Percentiles rank a stretch among this genome's conserved stretches.
These are phyloP conservation scores for Lucifuga dentata DNA, from an alignment of 2,113 vertebrate species.

Conservation along the genomic window DNA sequence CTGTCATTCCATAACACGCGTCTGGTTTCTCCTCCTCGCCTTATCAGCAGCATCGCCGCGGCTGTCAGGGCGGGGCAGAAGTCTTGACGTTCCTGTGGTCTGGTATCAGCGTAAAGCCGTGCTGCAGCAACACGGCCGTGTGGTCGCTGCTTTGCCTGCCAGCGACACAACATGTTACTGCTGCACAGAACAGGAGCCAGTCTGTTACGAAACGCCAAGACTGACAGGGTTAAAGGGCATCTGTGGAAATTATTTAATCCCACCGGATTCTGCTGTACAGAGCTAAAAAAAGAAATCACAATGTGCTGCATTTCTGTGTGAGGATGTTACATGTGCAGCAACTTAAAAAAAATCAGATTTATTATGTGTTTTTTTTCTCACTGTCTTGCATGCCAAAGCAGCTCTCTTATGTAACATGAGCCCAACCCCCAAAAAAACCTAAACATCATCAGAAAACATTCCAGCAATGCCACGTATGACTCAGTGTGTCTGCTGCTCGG, in stretches of 20 bases:
- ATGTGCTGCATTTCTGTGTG: neutral
- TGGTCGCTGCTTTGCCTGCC: conserved; percentile 51
- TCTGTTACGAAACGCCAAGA: conserved; percentile 39
- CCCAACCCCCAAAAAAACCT: conserved; percentile 39
- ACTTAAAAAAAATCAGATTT: neutral
- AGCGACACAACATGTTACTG: conserved; percentile 55
- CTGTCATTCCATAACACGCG: conserved; percentile 16
- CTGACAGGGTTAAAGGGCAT: neutral
- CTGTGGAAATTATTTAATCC: conserved; percentile 1
- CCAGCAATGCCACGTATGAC: conserved; percentile 74
- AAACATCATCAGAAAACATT: conserved; percentile 73
- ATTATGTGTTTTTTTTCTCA: neutral
- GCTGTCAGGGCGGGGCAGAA: conserved; percentile 50
- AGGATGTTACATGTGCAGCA: no score
- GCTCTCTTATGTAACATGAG: conserved; percentile 52
- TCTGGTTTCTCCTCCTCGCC: conserved; percentile 22
- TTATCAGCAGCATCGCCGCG: conserved; percentile 48
- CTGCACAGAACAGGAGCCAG: conserved; percentile 36
- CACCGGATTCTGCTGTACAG: conserved; percentile 5
- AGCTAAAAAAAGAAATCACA: conserved; percentile 1
- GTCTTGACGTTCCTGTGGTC: conserved; percentile 51
- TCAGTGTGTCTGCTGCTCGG: conserved; percentile 67
- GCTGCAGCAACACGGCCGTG: conserved; percentile 62
- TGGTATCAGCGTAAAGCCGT: conserved; percentile 48
- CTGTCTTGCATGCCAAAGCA: neutral